A percentile compares a stretch with the other conserved stretches of the same genome.
Evolutionary conservation across 2,888 invertebrate genomes (phyloP).

Genomic region (Calameuta pallipes): DNA sequence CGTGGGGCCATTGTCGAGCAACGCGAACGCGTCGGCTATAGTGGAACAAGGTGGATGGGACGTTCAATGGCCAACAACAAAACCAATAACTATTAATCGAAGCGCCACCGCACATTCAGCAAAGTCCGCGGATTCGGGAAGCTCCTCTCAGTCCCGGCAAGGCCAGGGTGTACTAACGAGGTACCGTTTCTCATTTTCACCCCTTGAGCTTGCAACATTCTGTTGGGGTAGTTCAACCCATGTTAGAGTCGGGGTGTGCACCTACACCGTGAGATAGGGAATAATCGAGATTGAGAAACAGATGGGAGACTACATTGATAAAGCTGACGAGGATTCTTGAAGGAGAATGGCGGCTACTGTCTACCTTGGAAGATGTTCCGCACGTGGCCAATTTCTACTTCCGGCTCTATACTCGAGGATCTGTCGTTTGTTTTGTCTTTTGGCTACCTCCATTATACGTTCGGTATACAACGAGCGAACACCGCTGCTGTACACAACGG

Average conservation of each 20-base stretch:
- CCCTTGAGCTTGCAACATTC: background rate
- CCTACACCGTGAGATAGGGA: background rate
- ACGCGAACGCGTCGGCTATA: constrained; percentile 21
- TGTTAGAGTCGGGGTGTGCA: background rate
- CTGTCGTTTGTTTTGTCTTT: background rate
- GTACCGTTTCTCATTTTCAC: constrained; percentile 39
- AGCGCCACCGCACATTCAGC: constrained; percentile 56
- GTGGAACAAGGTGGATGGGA: constrained; percentile 24
- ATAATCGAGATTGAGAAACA: background rate
- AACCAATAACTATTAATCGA: constrained; percentile 62
- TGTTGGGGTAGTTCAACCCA: background rate
- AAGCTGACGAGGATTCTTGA: background rate
- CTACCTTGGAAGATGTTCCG: background rate
- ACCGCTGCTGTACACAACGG: constrained; percentile 7
- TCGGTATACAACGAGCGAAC: background rate
- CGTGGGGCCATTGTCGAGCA: constrained; percentile 23
- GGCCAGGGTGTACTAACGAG: constrained; percentile 38
- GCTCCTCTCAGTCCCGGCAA: constrained; percentile 5
- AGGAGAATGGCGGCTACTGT: background rate
- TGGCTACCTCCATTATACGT: background rate
- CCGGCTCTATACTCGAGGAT: background rate
- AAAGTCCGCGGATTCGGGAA: constrained; percentile 46
- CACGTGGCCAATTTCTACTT: background rate
- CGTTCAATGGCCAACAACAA: constrained; percentile 42
- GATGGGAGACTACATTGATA: background rate